Base-by-base conservation (phyloP, 2,888 invertebrate genomes). In the Dasypolia templi region DNA sequence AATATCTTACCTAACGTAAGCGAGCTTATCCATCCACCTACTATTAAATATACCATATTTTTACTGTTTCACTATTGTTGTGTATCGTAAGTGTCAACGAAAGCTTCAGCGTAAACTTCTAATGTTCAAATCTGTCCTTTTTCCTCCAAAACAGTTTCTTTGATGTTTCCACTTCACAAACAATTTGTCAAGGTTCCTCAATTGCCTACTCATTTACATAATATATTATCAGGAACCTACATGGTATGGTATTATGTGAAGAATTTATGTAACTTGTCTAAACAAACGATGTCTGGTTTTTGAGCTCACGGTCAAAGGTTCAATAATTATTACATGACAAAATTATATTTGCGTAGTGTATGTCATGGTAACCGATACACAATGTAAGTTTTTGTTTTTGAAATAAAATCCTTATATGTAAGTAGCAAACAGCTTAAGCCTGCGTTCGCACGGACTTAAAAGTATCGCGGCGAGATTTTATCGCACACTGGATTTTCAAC, bases 241-340 rank as follows among this genome's bases (percentile, higher is more conserved):
- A 46, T 17, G 12, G 39, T 32, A 35, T n/a, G n/a, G 19, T 51
- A 22, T 74, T 66, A 44, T 44, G 51, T 64, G 26, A 61, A 39
- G 44, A 46, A n/a, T 19, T 46, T 55, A 53, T 19, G 29, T 59
- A 70, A 78, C 35, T 44, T 79, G 53, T 61, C 26, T 61, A 64
- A 75, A 58, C 53, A 59, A 49, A 39, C n/a, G 29, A 64, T 9
- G 62, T 17, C 26, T 71, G 26, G 14, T 44, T 76, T 62, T 83
- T 82, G 68, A 59, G 79, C 72, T 61, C 71, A 71, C 5, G 79
- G 79, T 61, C 72, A 51, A 32, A 71, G 42, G 79, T 79, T 64
- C 61, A 66, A 56, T 65, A n/a, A n/a, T n/a, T n/a, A 39, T 46
- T 51, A 77, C 19, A 42, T 49, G 63, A 82, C 62, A 63, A 63